Conservation (phyloP, 1,140 invertebrate species). For the Megathymus violae region DNA sequence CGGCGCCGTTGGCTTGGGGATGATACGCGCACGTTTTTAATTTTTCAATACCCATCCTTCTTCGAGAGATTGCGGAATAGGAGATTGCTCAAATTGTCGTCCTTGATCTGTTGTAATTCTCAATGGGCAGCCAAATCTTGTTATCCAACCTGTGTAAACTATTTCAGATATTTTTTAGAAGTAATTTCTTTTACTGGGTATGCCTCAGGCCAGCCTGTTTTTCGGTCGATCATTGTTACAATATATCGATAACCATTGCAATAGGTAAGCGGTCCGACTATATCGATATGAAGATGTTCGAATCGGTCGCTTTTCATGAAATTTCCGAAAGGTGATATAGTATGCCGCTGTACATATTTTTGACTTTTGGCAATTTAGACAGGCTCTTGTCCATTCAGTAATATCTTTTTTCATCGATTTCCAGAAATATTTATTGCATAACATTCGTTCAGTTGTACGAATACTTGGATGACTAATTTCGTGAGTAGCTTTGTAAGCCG, state of each 20-base stretch:
- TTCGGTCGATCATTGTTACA: slow-evolving; percentile 2
- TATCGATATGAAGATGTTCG: not conserved
- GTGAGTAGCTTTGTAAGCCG: slow-evolving; percentile 14
- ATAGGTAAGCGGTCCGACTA: not conserved
- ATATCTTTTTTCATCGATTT: slow-evolving; percentile 17
- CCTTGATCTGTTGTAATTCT: too few relatives aligned
- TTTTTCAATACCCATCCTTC: slow-evolving; percentile 29
- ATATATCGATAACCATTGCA: slow-evolving; percentile 21
- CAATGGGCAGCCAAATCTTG: slow-evolving; percentile 7
- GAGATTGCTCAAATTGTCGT: slow-evolving; percentile 8
- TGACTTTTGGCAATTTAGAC: not conserved
- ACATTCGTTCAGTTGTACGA: slow-evolving; percentile 9
- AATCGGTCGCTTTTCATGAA: not conserved
- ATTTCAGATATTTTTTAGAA: not conserved
- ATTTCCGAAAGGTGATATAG: not conserved
- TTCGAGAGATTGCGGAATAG: slow-evolving; percentile 9
- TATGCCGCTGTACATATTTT: not conserved
- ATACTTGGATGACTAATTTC: slow-evolving; percentile 18
- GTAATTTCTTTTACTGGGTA: slow-evolving; percentile 9
- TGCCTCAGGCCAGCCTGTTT: slow-evolving; percentile 10
- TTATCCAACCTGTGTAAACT: slow-evolving; percentile 6
- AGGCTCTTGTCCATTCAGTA: slow-evolving; percentile 12
- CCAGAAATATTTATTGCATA: slow-evolving; percentile 23
- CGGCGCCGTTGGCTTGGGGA: slow-evolving; percentile 26
- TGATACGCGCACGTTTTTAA: slow-evolving; percentile 30